Base-by-base conservation (phyloP, 2,113 vertebrate species). In the Poecilia latipinna region DNA sequence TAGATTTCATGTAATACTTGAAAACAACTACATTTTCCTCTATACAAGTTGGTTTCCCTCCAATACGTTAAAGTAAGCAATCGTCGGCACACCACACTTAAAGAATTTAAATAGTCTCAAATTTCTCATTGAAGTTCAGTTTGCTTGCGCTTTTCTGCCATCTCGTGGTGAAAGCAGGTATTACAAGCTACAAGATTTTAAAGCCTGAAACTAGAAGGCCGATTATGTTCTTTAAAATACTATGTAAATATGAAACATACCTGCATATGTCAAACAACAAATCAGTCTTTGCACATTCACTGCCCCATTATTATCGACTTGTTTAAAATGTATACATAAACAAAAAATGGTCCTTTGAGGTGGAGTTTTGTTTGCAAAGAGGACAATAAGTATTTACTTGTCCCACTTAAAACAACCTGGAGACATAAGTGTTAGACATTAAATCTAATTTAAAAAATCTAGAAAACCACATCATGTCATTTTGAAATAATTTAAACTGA, bases 91-190 rank as follows among this genome's bases (percentile, higher is more conserved):
- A 19, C 15, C 13, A 48, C 44, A 48, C 44, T 42, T 42, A 11
- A 57, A 57, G 7, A 24, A 57, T 57, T 57, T 57, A 57, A 24
- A 57, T 57, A 10, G 51, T 31, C 29, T 17, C 28, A 62, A 62
- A 13, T 32, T 19, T 54, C n/a, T 29, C 12, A 29, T 24, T 17
- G 10, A 22, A 57, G 33, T 29, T 22, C n/a, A 31, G 12, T 12
- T 51, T 63, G 33, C 0, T n/a, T 39, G 65, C 28, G 4, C 54
- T 8, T 74, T 26, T 65, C 72, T 72, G 89, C 84, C 88, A 82
- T 70, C 89, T 24, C 24, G 28, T 78, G 91, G 85, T 37, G 29
- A 28, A 4, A 24, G 17, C 32, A 26, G 61, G 75, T 12, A 90
- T 39, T 74, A 61, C 28, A 48, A 28, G 54, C 57, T 75, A 39